Base-by-base conservation (phyloP, 2,113 vertebrate species). In the Uria aalge region DNA sequence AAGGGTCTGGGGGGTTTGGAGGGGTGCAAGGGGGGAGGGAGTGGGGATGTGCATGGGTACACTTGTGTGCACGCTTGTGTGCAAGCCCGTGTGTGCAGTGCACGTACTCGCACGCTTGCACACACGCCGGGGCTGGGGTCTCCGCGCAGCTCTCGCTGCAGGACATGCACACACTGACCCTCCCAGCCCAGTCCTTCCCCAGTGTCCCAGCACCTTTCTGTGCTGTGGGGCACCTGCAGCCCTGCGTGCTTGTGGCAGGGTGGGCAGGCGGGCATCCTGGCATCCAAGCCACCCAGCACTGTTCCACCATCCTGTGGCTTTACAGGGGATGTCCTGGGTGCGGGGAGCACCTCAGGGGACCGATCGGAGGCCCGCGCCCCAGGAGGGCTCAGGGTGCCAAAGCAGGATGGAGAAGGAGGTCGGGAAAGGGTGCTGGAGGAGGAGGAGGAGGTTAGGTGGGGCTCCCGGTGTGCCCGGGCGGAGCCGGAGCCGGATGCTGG, bases 401-500 rank as follows among this genome's bases (percentile, higher is more conserved):
- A 38, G 43, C n/a, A 68, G 55, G 38, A 59, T 8, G 50, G 79
- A 80, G 6, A 21, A 77, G 16, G 36, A 85, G 83, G 52, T 40
- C 2, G 43, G 56, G 84, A 96, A 97, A 97, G 96, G 85, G 94
- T 93, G 93, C 48, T 20, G 67, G 66, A 88, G 41, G 59, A 29
- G 56, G 59, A 29, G 56, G 15, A 78, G 73, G 68, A 95, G 74
- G 43, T 38, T 77, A 93, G 94, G 94, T 97, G 94, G 67, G 79
- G 94, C 91, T 94, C 16, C 40, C 0, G 1, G 50, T 87, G 91
- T 94, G 43, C 86, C 60, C 3, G 1, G 60, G 30, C 7, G 9
- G 69, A 73, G 34, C 64, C 20, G 91, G 95, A 98, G 97, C 97
- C 96, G 98, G 98, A 98, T 97, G 87, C 88, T 72, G 74, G 97